A percentile compares a stretch with the other conserved stretches of the same genome.
These are phyloP conservation scores for Stegodyphus mimosarum DNA, from an alignment of 1,140 invertebrate genomes.

Conservation along the genomic window DNA sequence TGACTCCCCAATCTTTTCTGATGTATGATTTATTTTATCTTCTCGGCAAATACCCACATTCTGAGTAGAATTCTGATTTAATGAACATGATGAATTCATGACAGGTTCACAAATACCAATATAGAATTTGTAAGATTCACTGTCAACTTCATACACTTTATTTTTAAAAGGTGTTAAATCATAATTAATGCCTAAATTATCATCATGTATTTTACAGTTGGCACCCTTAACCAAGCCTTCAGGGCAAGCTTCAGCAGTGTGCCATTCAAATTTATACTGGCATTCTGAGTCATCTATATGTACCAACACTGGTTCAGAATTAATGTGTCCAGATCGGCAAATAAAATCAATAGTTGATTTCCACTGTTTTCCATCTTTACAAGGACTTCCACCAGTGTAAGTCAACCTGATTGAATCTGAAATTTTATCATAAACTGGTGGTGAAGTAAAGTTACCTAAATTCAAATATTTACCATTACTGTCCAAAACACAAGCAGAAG, in stretches of 20 bases:
- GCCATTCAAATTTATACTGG: slow-evolving; percentile 67
- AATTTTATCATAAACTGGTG: slow-evolving; percentile 45
- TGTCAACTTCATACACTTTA: slow-evolving; percentile 59
- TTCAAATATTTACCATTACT: slow-evolving; percentile 32
- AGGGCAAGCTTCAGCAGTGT: slow-evolving; percentile 68
- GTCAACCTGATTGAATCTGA: slow-evolving; percentile 39
- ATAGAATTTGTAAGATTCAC: slow-evolving; percentile 65
- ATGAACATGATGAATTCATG: slow-evolving; percentile 62
- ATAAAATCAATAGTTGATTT: slow-evolving; percentile 51
- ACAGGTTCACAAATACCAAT: slow-evolving; percentile 68
- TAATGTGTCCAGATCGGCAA: slow-evolving; percentile 64
- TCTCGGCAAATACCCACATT: slow-evolving; percentile 66
- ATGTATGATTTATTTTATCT: not conserved
- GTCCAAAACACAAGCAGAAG: slow-evolving; percentile 54
- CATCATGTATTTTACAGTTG: slow-evolving; percentile 66
- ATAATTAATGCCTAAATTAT: slow-evolving; percentile 64
- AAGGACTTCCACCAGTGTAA: slow-evolving; percentile 55
- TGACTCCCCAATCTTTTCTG: slow-evolving; percentile 63
- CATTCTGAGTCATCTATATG: slow-evolving; percentile 65
- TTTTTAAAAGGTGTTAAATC: slow-evolving; percentile 66
- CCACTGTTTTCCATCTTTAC: slow-evolving; percentile 14
- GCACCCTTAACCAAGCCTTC: slow-evolving; percentile 64
- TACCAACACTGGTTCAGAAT: slow-evolving; percentile 34
- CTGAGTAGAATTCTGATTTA: slow-evolving; percentile 17
- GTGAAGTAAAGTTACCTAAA: slow-evolving; percentile 54